Conservation (phyloP, 2,888 invertebrate genomes). For the Synanthedon tipuliformis region DNA sequence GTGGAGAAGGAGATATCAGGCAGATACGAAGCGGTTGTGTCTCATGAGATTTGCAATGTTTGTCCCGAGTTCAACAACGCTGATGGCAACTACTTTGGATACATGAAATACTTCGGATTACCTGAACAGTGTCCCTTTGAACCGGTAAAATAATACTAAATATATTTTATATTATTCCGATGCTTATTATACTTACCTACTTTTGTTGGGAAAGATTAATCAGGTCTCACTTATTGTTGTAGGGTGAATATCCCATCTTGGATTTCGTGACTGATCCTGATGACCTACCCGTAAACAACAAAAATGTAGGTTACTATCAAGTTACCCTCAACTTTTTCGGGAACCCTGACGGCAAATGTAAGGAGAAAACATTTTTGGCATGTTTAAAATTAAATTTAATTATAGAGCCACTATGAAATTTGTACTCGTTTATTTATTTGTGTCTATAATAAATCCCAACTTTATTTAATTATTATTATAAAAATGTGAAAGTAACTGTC, state of each 20-base stretch:
- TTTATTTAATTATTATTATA: no score
- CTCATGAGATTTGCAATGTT: slow-evolving; percentile 31
- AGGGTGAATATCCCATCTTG: slow-evolving; percentile 27
- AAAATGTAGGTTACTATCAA: slow-evolving; percentile 28
- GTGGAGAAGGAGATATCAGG: slow-evolving; percentile 29
- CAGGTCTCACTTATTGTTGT: slow-evolving; percentile 3
- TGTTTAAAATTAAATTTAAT: slow-evolving; percentile 28
- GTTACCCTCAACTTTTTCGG: slow-evolving; percentile 21
- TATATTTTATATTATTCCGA: no score
- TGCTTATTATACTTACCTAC: no score
- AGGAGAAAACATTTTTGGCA: slow-evolving; percentile 17
- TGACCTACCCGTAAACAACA: slow-evolving; percentile 26
- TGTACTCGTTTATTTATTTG: no score
- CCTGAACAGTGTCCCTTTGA: slow-evolving; percentile 31
- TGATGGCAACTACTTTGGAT: slow-evolving; percentile 21
- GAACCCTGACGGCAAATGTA: slow-evolving; percentile 20
- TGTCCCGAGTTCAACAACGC: slow-evolving; percentile 25
- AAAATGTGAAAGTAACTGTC: no score
- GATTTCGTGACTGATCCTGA: slow-evolving; percentile 23
- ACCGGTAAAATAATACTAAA: slow-evolving; percentile 19
- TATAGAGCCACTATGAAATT: slow-evolving; percentile 11
- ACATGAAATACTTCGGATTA: slow-evolving; percentile 26
- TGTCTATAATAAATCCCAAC: no score
- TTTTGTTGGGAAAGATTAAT: neutral
- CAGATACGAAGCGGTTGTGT: slow-evolving; percentile 20